Evolutionary conservation across 2,797 vertebrate genomes (phyloP), one percentile per base, ranked within the genome.

Genomic region (Nyctibius grandis): DNA sequence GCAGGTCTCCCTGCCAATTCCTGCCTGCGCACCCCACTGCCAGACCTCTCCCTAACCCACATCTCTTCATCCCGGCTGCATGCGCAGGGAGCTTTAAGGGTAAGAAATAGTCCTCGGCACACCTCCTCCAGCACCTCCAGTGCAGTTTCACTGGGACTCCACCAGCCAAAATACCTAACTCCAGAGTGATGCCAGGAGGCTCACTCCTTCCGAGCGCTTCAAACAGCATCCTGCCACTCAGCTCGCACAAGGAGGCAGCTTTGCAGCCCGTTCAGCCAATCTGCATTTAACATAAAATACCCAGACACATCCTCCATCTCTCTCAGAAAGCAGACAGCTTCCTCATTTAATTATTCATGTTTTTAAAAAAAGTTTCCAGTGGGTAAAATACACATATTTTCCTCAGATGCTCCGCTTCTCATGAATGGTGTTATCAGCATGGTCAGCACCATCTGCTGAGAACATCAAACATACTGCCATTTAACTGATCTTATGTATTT

Each of bases 361-460:
- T 74, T 74, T 44, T 2, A 29, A 60, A 61, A 61, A 70, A 79
- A 74, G 31, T 45, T 84, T 63, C 11, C 51, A 9, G 42, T 8
- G 6, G 38, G 29, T 33, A 29, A 45, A n/a, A 73, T 2, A 4
- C 22, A 2, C 0, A 0, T 28, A 4, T 68, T 77, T 76, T 63
- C n/a, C 83, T 76, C 23, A 38, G 68, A 38, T 44, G 36, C 15
- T 85, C 63, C 16, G 19, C 28, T 53, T 63, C 80, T 59, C 22
- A 22, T 9, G 8, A 83, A 57, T n/a, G 51, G 54, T n/a, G 38
- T 29, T 45, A 78, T 15, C 51, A 67, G 65, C 34, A 34, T 3
- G 13, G 53, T 23, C 63, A 61, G 72, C 72, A 65, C 33, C 50
- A 26, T 20, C 59, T 60, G 12, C 34, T 22, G n/a, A 91, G 73